These are phyloP conservation scores for Melospiza georgiana DNA, from an alignment of 2,113 vertebrate genomes.

Conservation along the genomic window DNA sequence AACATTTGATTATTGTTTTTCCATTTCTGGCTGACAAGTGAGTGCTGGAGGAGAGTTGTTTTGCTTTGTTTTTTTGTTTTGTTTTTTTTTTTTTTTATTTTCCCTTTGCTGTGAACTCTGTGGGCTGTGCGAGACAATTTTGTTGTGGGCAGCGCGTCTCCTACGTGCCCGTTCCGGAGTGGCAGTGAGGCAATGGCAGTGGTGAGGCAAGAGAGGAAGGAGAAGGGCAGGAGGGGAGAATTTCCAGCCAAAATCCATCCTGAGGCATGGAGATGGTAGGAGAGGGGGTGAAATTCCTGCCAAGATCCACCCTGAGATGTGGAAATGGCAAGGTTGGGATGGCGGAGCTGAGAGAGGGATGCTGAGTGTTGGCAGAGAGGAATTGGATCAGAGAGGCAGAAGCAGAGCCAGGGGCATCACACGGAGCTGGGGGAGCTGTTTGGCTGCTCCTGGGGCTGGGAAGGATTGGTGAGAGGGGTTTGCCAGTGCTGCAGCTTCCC, in stretches of 20 bases:
- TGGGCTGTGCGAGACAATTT: conserved; percentile 11
- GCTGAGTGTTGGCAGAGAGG: neutral
- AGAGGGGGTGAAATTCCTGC: neutral
- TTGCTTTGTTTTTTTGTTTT: neutral
- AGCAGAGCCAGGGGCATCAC: neutral
- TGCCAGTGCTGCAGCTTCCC: neutral
- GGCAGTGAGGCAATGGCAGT: neutral
- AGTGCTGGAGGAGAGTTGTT: conserved; percentile 4
- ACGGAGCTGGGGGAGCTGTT: neutral
- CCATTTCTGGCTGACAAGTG: neutral
- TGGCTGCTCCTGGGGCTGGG: accelerated
- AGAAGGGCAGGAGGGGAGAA: neutral
- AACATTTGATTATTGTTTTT: neutral
- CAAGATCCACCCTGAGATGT: neutral
- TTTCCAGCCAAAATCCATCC: neutral
- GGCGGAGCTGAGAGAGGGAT: neutral
- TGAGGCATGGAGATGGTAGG: neutral
- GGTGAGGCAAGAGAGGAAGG: conserved; percentile 16
- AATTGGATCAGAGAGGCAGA: neutral
- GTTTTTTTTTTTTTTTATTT: too few species aligned
- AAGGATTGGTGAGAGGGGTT: neutral
- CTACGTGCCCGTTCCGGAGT: neutral
- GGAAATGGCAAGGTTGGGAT: neutral
- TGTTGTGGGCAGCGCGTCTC: conserved; percentile 1
- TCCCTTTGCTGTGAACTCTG: neutral